Percentiles rank a stretch among this genome's conserved stretches.
Evolutionary conservation across 2,113 vertebrate genomes (phyloP).

Genomic region (Corydoras maculifer): DNA sequence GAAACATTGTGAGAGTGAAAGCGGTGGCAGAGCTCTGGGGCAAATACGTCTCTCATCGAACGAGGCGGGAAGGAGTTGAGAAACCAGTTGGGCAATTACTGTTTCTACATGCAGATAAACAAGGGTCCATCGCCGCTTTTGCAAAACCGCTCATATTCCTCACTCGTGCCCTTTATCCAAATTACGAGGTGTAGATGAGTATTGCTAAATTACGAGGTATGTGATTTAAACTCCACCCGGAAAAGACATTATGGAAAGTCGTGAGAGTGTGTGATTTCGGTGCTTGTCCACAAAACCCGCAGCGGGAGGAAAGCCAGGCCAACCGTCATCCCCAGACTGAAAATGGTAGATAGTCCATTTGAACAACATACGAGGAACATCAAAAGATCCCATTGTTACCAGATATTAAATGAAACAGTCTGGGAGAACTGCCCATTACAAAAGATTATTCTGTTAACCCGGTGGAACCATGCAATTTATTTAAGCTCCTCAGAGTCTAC

Average conservation of each 20-base stretch:
- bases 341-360: slow-evolving; percentile 20
- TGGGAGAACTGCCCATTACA: slow-evolving; percentile 28
- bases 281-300: slow-evolving; percentile 28
- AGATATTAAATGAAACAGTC: slow-evolving; percentile 25
- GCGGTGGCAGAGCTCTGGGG: slow-evolving; percentile 27
- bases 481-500: slow-evolving; percentile 32
- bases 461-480: slow-evolving; percentile 38
- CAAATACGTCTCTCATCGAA: slow-evolving; percentile 31
- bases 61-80: slow-evolving; percentile 30
- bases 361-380: slow-evolving; percentile 29
- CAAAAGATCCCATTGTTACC: slow-evolving; percentile 42
- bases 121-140: slow-evolving; percentile 28
- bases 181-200: slow-evolving; percentile 17
- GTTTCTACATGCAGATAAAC: slow-evolving; percentile 33
- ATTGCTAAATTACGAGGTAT: slow-evolving; percentile 23
- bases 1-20: slow-evolving; percentile 46
- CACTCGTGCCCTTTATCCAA: slow-evolving; percentile 15
- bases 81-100: slow-evolving; percentile 39
- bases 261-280: slow-evolving; percentile 25
- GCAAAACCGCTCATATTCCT: slow-evolving; percentile 9
- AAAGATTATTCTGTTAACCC: slow-evolving; percentile 34
- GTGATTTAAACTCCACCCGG: slow-evolving; percentile 12
- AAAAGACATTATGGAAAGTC: slow-evolving; percentile 33
- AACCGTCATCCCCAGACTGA: slow-evolving; percentile 15
- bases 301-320: slow-evolving; percentile 20